Evolutionary conservation across 1,140 invertebrate species (phyloP), one percentile per base, ranked within the genome.

Genomic region (Neodiprion fabricii): DNA sequence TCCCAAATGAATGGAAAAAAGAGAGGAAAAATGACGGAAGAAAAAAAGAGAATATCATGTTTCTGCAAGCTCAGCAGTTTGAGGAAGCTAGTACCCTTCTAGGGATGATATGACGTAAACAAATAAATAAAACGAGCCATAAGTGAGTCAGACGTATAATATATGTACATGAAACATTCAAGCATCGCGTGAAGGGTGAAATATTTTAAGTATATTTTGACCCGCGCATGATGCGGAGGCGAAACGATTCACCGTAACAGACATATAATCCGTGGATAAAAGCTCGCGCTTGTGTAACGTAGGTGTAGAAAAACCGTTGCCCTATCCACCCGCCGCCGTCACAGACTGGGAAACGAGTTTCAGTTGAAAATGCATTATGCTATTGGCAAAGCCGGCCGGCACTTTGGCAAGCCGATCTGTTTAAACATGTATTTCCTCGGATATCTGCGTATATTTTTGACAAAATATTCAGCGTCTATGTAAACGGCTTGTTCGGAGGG

Each of bases 1-100:
- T 86, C 84, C 85, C 82, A 79, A 48, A 47, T 65, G 73, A 68
- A 66, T 76, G 28, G 28, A 40, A 40, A 40, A 40, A 40, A 40
- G 28, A 40, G 28, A 40, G 28, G 28, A 40, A 40, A 40, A 40
- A 40, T 40, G 28, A 40, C 28, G 28, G 28, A 40, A 74, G 75
- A 75, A 80, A 81, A 84, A 21, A 61, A 69, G 21, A 69, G 21
- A 69, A 17, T 69, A 23, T 69, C 21, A 14, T 69, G 17, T 69
- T 21, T 21, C 21, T 69, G 67, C 40, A 21, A 14, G 21, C 17
- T 47, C 67, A 69, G 67, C 21, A 69, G 23, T 69, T 69, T 69
- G 12, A 47, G 17, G 11, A 12, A 40, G 28, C 28, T 40, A 61
- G n/a, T 61, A 9, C 53, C 53, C 7, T 47, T 69, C n/a, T 69